Conservation (phyloP, 2,113 vertebrate genomes). For the Boulengeromyrus knoepffleri region DNA sequence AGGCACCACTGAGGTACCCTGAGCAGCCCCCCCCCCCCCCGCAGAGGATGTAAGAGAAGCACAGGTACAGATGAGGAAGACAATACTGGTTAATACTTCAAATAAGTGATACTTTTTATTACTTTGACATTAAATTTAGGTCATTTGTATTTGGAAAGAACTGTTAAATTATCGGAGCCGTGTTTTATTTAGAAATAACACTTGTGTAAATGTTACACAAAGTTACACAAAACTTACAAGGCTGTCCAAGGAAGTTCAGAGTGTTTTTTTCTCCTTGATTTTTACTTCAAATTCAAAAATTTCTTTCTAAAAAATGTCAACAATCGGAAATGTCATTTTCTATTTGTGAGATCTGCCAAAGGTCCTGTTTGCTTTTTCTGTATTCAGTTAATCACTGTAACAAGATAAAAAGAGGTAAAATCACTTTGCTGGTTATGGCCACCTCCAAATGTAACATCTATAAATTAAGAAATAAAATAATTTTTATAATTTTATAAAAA, state of each 20-base stretch:
- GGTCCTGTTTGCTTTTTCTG: neutral
- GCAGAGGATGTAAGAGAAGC: neutral
- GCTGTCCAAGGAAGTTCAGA: conserved; percentile 24
- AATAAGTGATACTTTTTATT: neutral
- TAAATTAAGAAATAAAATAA: neutral
- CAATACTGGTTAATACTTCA: neutral
- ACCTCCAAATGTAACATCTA: neutral
- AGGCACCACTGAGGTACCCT: too few species aligned
- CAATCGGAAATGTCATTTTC: conserved; percentile 3
- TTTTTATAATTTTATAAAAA: neutral
- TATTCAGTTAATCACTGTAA: neutral
- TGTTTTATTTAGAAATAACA: neutral
- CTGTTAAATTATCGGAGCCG: neutral
- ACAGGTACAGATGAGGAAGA: neutral
- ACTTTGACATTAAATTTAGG: neutral
- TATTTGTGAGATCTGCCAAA: conserved; percentile 3
- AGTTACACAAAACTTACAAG: conserved; percentile 32
- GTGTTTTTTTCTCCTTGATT: conserved; percentile 1
- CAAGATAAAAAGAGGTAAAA: neutral
- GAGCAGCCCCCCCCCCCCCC: neutral
- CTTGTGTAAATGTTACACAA: conserved; percentile 22
- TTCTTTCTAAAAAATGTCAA: conserved; percentile 10
- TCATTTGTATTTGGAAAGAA: neutral
- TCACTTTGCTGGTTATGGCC: neutral
- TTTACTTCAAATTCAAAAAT: neutral